Percentiles rank a stretch among this genome's conserved stretches.
These are phyloP conservation scores for Astreopora myriophthalma DNA, from an alignment of 64 coral and sea anemone genomes.

Conservation along the genomic window DNA sequence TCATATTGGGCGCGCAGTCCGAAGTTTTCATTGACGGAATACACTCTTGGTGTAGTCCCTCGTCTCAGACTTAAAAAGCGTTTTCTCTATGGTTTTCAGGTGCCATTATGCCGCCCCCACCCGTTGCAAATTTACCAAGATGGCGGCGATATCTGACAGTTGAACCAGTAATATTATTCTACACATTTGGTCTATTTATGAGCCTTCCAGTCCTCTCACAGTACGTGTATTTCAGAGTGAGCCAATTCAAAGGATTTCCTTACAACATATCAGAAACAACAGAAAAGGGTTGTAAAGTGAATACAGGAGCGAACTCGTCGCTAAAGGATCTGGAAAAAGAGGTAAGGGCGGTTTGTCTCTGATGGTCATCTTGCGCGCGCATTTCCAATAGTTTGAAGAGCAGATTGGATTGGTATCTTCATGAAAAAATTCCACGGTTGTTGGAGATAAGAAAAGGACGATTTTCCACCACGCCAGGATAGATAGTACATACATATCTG, in stretches of 20 bases:
- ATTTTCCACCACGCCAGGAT: too few species aligned
- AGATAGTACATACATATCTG: too few species aligned
- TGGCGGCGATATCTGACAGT: conserved; percentile 81
- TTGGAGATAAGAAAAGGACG: too few species aligned
- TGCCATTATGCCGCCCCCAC: conserved; percentile 9
- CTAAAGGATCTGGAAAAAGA: conserved; percentile 65
- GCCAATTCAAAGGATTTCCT: conserved; percentile 82
- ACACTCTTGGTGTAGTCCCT: too few species aligned
- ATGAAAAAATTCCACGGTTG: too few species aligned
- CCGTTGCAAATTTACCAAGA: conserved; percentile 52
- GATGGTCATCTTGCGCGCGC: background rate
- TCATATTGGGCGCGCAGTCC: too few species aligned
- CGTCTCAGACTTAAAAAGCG: too few species aligned
- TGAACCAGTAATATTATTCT: conserved; percentile 91
- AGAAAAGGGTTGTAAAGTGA: conserved; percentile 29
- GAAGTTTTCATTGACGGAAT: too few species aligned
- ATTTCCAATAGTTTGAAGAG: background rate
- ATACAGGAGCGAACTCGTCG: conserved; percentile 29
- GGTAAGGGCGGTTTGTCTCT: background rate
- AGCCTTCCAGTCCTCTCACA: conserved; percentile 79
- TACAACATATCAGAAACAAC: conserved; percentile 43
- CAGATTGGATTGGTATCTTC: too few species aligned
- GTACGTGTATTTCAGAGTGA: conserved; percentile 87
- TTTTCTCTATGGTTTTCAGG: background rate
- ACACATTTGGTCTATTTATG: conserved; percentile 92